Percentiles rank a stretch among this genome's conserved stretches.
Conservation (phyloP, 2,113 vertebrate species). For the Hippocampus zosterae region DNA sequence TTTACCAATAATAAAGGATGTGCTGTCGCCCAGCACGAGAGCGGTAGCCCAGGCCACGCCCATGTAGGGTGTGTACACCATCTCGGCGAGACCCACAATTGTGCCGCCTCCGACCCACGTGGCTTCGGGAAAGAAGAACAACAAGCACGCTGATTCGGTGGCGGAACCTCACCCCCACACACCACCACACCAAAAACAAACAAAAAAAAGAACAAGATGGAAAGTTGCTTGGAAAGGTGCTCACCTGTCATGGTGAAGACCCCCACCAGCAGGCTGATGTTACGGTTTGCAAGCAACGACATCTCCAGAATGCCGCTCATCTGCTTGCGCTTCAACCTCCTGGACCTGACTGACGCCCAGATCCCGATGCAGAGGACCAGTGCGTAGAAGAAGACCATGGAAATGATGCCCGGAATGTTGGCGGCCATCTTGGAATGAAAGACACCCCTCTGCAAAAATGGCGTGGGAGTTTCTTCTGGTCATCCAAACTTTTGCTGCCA, state of each 20-base stretch:
- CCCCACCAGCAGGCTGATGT: too few species aligned
- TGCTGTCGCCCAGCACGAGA: background rate
- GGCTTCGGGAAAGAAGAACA: conserved; percentile 8
- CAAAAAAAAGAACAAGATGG: too few species aligned
- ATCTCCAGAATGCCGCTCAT: too few species aligned
- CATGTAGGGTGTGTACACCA: conserved; percentile 27
- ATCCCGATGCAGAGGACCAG: conserved; percentile 45
- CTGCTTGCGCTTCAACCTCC: too few species aligned
- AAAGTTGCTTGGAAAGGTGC: too few species aligned
- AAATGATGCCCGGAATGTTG: conserved; percentile 33
- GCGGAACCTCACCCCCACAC: background rate
- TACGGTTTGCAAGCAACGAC: too few species aligned
- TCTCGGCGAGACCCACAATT: conserved; percentile 24
- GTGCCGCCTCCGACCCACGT: conserved; percentile 35
- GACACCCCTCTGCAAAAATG: too few species aligned
- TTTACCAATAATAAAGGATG: conserved; percentile 9
- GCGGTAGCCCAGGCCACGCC: background rate
- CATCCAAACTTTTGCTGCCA: too few species aligned
- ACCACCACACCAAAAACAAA: too few species aligned
- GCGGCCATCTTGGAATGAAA: conserved; percentile 12
- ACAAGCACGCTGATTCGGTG: background rate
- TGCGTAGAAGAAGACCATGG: conserved; percentile 34
- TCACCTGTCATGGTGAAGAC: too few species aligned
- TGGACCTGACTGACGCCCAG: conserved; percentile 10
- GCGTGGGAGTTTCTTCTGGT: too few species aligned